Evolutionary conservation across 2,113 vertebrate genomes (phyloP), one percentile per base, ranked within the genome.

Genomic region (Lates calcarifer): DNA sequence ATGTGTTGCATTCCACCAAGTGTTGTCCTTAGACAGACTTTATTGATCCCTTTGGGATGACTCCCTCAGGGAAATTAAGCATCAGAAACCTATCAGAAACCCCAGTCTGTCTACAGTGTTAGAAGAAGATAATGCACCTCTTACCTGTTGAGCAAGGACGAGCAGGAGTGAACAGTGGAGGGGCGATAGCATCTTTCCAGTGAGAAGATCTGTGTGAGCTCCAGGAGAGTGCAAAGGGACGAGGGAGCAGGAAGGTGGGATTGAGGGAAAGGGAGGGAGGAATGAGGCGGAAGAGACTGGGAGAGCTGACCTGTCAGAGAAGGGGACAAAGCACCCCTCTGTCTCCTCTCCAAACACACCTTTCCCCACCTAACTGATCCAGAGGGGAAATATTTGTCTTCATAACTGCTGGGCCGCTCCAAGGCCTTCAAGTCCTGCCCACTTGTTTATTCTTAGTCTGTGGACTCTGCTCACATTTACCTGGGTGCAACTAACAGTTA

Each of bases 251-350:
- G 87, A 86, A 86, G 68, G 87, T 88, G 79, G 62, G 84, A 56
- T 84, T 29, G 56, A 79, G 79, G 55, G 79, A 71, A 74, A 39
- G 51, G 72, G 75, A 83, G 81, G 35, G 82, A 66, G 69, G 49
- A 81, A 65, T 76, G 29, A 47, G 49, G 37, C 55, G 51, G 65
- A 85, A 87, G 70, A 70, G 79, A 89, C 86, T 74, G 89, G 93
- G 83, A 89, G 90, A 90, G 77, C 84, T 91, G 93, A 90, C 93
- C 90, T 92, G 85, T 87, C 82, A 83, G 89, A 80, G 87, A 87
- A 75, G 90, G 77, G 76, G 94, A 98, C 97, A 98, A 98, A 98
- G 97, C 94, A 82, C 88, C 89, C 95, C 95, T 97, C 95, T 98
- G 97, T 98, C 93, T 96, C 87, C 93, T 90, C 89, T 93, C 90